phyloP scores from a whole-genome alignment of 1,140 invertebrate species.

The Lordiphosa clarofinis region DNA sequence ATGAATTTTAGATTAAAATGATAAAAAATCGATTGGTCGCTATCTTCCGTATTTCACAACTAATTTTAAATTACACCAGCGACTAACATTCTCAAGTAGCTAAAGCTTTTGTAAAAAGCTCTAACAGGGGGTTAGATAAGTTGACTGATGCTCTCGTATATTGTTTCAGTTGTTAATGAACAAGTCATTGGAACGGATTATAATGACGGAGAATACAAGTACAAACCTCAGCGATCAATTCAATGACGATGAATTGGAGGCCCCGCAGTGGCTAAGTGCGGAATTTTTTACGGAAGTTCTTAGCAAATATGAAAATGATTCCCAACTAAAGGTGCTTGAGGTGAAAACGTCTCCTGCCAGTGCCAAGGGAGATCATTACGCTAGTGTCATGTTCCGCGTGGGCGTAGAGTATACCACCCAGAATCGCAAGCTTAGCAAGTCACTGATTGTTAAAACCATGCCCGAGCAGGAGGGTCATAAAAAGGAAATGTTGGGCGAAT shows the following conservation, averaged over 20 bases:
- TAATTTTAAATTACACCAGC: too few relatives aligned
- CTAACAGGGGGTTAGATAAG: not conserved
- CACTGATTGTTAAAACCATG: constrained; percentile 68
- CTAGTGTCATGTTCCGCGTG: constrained; percentile 65
- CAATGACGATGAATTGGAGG: constrained; percentile 58
- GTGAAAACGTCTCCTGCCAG: constrained; percentile 51
- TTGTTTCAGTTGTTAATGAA: not conserved
- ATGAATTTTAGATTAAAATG: too few relatives aligned
- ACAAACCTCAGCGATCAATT: constrained; percentile 10
- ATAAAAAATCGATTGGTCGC: too few relatives aligned
- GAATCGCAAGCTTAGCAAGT: constrained; percentile 19
- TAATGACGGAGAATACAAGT: constrained; percentile 13
- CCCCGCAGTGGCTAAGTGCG: constrained; percentile 53
- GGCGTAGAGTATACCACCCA: constrained; percentile 20
- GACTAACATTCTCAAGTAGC: not conserved
- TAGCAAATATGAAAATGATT: constrained; percentile 16
- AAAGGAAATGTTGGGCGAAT: constrained; percentile 40
- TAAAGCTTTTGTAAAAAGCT: constrained; percentile 8
- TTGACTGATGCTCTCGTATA: not conserved
- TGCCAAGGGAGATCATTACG: constrained; percentile 68
- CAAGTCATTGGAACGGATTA: not conserved
- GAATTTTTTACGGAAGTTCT: constrained; percentile 48
- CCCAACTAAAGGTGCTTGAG: constrained; percentile 27
- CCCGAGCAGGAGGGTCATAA: constrained; percentile 62
- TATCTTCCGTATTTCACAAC: too few relatives aligned